phyloP scores from a whole-genome alignment of 2,888 invertebrate species.

The Eretmocerus hayati region DNA sequence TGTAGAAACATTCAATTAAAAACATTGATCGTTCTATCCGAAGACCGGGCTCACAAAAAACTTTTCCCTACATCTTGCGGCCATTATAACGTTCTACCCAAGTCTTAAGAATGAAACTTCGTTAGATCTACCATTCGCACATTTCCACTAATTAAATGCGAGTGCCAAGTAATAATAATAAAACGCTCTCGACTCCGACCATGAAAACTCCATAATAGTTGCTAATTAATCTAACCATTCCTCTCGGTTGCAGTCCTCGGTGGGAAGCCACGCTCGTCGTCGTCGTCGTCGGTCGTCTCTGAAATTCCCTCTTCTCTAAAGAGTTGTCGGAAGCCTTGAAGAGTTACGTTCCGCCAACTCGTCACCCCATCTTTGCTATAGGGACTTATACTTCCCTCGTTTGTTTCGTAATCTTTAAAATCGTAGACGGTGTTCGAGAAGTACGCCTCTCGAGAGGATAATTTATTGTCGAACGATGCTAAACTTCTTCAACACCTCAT shows the following conservation, averaged over 20 bases:
- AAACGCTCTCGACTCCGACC: too few species aligned
- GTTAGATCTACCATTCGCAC: too few species aligned
- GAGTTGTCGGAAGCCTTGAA: conserved; percentile 25
- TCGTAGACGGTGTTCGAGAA: conserved; percentile 27
- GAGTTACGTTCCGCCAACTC: conserved; percentile 34
- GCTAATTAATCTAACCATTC: conserved; percentile 17
- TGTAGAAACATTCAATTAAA: too few species aligned
- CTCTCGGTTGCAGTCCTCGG: neutral
- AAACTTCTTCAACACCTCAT: too few species aligned
- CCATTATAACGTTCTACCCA: too few species aligned
- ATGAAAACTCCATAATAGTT: conserved; percentile 12
- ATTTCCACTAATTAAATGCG: too few species aligned
- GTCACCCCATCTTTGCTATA: conserved; percentile 41
- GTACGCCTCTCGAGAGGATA: conserved; percentile 6
- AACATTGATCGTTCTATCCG: too few species aligned
- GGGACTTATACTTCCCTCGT: conserved; percentile 28
- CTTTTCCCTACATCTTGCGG: too few species aligned
- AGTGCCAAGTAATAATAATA: too few species aligned
- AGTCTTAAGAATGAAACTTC: too few species aligned
- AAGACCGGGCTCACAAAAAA: too few species aligned
- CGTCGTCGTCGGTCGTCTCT: too few species aligned
- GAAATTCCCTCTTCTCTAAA: neutral
- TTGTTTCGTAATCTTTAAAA: conserved; percentile 48
- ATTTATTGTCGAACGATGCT: conserved; percentile 11
- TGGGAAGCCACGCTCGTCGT: neutral